Base-by-base conservation (phyloP, 2,797 vertebrate species). In the Cossypha niveicapilla region DNA sequence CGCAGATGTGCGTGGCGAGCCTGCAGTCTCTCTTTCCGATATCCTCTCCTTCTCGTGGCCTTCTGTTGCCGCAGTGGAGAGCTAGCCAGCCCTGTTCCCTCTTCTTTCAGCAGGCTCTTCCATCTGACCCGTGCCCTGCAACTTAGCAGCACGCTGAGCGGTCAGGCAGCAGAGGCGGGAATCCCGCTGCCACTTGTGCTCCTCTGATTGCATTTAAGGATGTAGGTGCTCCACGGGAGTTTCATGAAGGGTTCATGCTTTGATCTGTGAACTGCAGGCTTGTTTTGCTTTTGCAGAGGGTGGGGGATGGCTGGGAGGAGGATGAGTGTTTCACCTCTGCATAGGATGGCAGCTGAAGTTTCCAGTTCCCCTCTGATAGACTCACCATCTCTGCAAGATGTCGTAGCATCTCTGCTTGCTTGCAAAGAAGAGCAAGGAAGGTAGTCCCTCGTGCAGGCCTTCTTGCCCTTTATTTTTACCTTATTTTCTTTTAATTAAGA, bases 21-120 rank as follows among this genome's bases (percentile, higher is more conserved):
- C 72, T 94, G 88, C 78, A 45, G 0, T 88, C 74, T 79, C 60
- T 86, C 68, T 82, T 74, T 67, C 74, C 53, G 45, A 27, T 89
- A 81, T 80, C 54, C 77, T 86, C 28, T 75, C 56, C n/a, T 47
- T 63, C 73, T 65, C 25, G 12, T 2, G 34, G 84, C 79, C 57
- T 87, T 75, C 76, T 91, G 62, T 47, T 96, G 95, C 79, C 6
- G 68, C 94, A 93, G 84, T 87, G 72, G 27, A 79, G 63, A 76
- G 72, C n/a, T 27, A 28, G 70, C 58, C 65, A n/a, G 82, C 63
- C 61, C 44, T 1, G 11, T 57, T 92, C 75, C 47, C 23, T 62
- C 35, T 87, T 56, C 53, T 34, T 84, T 73, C n/a, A 28, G 88
- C 56, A 72, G 77, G 23, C 22, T 58, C 1, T 86, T 71, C 37